Evolutionary conservation across 92 coral and sea anemone species (phyloP), one percentile per base, ranked within the genome.

Genomic region (Actinostola sp.): DNA sequence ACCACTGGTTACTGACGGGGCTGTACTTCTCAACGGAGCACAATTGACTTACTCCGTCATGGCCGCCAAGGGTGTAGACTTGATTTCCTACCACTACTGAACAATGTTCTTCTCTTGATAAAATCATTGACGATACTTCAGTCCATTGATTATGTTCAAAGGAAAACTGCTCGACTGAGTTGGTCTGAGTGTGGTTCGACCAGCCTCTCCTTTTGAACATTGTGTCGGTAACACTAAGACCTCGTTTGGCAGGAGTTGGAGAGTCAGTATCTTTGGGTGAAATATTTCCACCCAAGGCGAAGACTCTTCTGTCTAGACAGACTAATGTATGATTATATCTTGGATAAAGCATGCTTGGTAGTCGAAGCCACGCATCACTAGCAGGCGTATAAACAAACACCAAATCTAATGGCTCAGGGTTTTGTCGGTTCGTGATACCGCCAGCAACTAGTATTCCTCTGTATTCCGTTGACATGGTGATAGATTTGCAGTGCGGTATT

Each of bases 21-120:
- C 64, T 16, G 70, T 76, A 77, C 54, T 56, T 68, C 51, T 83
- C 89, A 9, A 77, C 73, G 19, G 89, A 83, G 52, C 79, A 80
- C 28, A 83, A 80, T 39, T 77, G 84, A 41, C 79, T 43, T 10
- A 35, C 59, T 5, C 89, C 80, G 57, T 83, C 82, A 69, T 83
- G 76, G 9, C 89, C 89, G 17, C 89, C 84, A 23, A 83, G 31
- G 1, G 71, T 77, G 46, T 41, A 83, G 17, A 83, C 31, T 20
- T 29, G 16, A 24, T 61, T 53, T 21, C 67, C 39, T 23, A 73
- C 84, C 0, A 63, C 68, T 7, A 36, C 84, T 43, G 82, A 42
- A 62, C 70, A 75, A 33, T 49, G 75, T 65, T 83, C 88, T 25
- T 63, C 78, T 31, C 88, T 62, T n/a, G 69, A 59, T 36, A 76